These are phyloP conservation scores for Tetranychus piercei DNA, from an alignment of 2,888 invertebrate genomes.

Conservation along the genomic window DNA sequence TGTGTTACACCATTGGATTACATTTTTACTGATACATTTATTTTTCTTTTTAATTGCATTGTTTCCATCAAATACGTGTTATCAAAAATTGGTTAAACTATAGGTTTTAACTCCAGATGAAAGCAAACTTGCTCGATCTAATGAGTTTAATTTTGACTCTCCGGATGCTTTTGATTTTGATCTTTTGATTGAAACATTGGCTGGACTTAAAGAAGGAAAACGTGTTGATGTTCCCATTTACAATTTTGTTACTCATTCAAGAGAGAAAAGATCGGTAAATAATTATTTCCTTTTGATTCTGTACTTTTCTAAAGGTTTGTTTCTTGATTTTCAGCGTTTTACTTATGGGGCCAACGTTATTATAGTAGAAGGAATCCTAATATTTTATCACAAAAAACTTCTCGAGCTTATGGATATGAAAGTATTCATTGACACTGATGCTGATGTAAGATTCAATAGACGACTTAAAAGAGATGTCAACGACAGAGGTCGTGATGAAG, in stretches of 20 bases:
- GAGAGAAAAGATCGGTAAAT: conserved; percentile 62
- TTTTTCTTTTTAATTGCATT: background rate
- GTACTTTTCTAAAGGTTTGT: too few relatives aligned
- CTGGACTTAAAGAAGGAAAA: conserved; percentile 73
- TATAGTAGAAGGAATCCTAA: conserved; percentile 93
- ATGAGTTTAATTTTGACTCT: conserved; percentile 98
- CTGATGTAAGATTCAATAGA: conserved; percentile 79
- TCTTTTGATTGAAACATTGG: conserved; percentile 58
- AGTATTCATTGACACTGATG: conserved; percentile 95
- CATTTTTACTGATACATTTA: background rate
- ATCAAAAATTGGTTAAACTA: conserved; percentile 19
- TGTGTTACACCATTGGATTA: background rate
- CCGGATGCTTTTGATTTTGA: conserved; percentile 98
- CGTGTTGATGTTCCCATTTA: conserved; percentile 95
- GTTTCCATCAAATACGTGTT: background rate
- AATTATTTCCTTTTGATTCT: too few relatives aligned
- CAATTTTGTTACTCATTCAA: conserved; percentile 64
- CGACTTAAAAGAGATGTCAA: conserved; percentile 65
- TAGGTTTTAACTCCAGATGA: conserved; percentile 79
- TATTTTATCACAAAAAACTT: conserved; percentile 71
- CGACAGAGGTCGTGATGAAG: conserved; percentile 81
- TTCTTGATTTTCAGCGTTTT: background rate
- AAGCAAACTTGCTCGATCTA: conserved; percentile 58
- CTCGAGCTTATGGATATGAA: conserved; percentile 84
- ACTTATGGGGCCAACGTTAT: conserved; percentile 99